Evolutionary conservation across 92 coral and sea anemone species (phyloP), one percentile per base, ranked within the genome.

Genomic region (Porites rus): DNA sequence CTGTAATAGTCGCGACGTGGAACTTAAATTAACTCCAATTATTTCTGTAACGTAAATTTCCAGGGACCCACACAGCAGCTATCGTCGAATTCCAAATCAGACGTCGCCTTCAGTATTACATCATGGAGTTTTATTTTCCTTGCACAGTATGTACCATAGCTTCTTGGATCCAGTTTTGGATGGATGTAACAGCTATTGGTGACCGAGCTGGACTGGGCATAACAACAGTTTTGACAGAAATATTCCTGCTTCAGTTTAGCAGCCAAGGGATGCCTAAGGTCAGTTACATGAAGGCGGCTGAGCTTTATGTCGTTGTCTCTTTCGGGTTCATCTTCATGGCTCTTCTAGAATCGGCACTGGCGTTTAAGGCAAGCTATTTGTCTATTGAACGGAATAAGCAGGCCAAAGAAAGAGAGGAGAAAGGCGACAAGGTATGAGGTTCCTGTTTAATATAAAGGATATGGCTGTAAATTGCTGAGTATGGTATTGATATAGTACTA

Each of bases 151-250:
- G 89, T 62, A 92, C 90, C 0, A 31, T 92, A 21, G 90, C 92
- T n/a, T 91, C 94, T 9, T 94, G 97, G 91, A 78, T 94, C 59
- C 93, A 94, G 63, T 94, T 94, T 90, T 94, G 94, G 94, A 91
- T 91, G 94, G 91, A 87, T 51, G 81, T 64, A 11, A 78, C 74
- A 28, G 89, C 80, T 66, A 84, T 91, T 2, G 94, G 91, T 72
- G 91, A 83, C 58, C 78, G 94, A 28, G 31, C 89, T 14, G 76
- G 91, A 0, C 86, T 91, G 51, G 81, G 91, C 6, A 91, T 87
- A 59, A 84, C 94, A 17, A 89, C 94, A n/a, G 80, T 94, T 19
- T 74, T 94, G 66, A 89, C 97, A 14, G 94, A 91, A 73, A 90
- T 94, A 51, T 94, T 94, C 74, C 89, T 94, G 8, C 82, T 92